phyloP scores from a whole-genome alignment of 2,888 invertebrate genomes.

The Noctua comes region DNA sequence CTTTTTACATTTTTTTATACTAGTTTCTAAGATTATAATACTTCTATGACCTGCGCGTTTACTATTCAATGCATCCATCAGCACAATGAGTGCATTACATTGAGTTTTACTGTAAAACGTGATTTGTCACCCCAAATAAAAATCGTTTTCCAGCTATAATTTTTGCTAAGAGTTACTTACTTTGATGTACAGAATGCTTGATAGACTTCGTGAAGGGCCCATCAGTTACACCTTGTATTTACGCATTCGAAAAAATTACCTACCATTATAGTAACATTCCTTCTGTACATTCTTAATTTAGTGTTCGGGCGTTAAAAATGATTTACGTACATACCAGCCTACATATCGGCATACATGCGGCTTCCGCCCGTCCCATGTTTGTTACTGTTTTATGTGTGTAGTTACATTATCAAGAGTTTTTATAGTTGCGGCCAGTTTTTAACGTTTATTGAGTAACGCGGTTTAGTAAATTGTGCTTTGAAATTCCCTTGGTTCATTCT shows the following conservation, averaged over 20 bases:
- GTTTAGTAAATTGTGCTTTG: constrained; percentile 27
- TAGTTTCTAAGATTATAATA: too few relatives aligned
- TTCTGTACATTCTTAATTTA: background rate
- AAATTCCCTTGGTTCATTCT: background rate
- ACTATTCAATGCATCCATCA: too few relatives aligned
- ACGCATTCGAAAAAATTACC: background rate
- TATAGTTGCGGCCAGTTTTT: constrained; percentile 41
- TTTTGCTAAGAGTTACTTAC: background rate
- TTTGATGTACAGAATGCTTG: background rate
- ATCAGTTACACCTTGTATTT: background rate
- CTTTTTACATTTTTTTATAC: too few relatives aligned
- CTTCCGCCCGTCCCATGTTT: constrained; percentile 48
- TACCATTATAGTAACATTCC: background rate
- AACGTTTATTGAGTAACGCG: constrained; percentile 37
- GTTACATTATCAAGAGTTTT: constrained; percentile 45
- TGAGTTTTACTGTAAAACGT: too few relatives aligned
- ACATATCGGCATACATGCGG: constrained; percentile 46
- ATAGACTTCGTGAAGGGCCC: background rate
- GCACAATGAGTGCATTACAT: too few relatives aligned
- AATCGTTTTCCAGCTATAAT: too few relatives aligned
- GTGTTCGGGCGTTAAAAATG: constrained; percentile 35
- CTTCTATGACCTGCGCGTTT: too few relatives aligned
- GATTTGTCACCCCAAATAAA: too few relatives aligned
- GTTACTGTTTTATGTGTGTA: constrained; percentile 47
- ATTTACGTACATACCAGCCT: constrained; percentile 48